Percentiles rank a stretch among this genome's conserved stretches.
These are phyloP conservation scores for Dorcus parallelipipedus DNA, from an alignment of 2,888 invertebrate species.

Conservation along the genomic window DNA sequence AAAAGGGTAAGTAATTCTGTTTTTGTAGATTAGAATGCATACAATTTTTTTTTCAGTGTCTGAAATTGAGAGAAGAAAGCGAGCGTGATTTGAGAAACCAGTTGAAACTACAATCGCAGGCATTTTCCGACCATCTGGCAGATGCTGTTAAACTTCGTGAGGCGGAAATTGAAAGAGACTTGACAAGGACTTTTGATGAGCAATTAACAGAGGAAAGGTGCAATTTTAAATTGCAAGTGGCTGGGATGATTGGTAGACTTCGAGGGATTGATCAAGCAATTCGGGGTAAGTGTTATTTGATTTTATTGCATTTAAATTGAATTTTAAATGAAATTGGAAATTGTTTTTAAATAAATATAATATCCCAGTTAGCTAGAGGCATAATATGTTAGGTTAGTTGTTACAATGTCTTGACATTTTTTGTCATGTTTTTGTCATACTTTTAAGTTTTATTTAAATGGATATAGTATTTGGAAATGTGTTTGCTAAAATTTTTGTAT, in stretches of 20 bases:
- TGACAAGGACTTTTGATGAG: conserved; percentile 62
- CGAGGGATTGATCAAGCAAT: conserved; percentile 75
- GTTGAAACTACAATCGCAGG: conserved; percentile 79
- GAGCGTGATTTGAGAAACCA: conserved; percentile 73
- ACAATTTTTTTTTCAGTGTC: conserved; percentile 50
- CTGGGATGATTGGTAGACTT: conserved; percentile 69
- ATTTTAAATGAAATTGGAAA: too few relatives aligned
- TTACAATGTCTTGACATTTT: conserved; percentile 3
- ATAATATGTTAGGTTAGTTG: conserved; percentile 7
- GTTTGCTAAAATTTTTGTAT: conserved; percentile 11
- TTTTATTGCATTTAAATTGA: too few relatives aligned
- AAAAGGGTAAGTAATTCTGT: conserved; percentile 56
- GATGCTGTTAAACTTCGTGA: conserved; percentile 62
- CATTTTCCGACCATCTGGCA: conserved; percentile 77
- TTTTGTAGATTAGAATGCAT: not conserved
- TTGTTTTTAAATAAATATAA: too few relatives aligned
- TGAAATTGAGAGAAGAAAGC: conserved; percentile 62
- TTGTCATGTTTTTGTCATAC: conserved; percentile 2
- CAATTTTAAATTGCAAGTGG: conserved; percentile 67
- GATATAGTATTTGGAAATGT: conserved; percentile 15
- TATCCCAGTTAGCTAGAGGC: too few relatives aligned
- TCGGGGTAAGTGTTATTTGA: conserved; percentile 55
- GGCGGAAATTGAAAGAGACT: conserved; percentile 51
- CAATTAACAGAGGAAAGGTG: conserved; percentile 65
- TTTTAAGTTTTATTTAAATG: conserved; percentile 10